Evolutionary conservation across 2,888 invertebrate genomes (phyloP).

Genomic region (Protula sp.): DNA sequence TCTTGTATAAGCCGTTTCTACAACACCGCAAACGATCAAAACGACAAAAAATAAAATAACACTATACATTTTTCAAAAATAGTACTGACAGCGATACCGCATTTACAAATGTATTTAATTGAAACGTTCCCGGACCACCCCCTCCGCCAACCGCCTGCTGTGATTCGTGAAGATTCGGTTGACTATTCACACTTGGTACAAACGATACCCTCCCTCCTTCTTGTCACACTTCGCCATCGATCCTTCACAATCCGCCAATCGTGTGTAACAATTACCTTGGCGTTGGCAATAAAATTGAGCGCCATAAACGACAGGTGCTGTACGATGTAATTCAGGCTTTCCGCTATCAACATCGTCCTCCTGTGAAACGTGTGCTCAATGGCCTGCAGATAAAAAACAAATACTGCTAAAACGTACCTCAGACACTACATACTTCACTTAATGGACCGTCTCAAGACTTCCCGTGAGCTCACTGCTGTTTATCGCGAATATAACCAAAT

Average conservation of each 20-base stretch:
- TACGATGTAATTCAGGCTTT: slow-evolving; percentile 69
- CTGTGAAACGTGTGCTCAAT: slow-evolving; percentile 68
- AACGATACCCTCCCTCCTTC: no score
- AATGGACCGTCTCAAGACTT: no score
- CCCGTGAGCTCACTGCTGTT: no score
- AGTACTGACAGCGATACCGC: neutral
- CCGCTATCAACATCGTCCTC: slow-evolving; percentile 66
- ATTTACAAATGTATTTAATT: neutral
- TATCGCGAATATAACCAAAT: no score
- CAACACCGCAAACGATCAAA: slow-evolving; percentile 13
- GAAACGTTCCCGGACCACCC: no score
- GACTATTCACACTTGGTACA: no score
- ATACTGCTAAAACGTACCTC: slow-evolving; percentile 1
- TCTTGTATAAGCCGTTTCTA: slow-evolving; percentile 51
- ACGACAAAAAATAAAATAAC: neutral
- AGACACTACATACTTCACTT: no score
- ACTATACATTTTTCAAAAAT: neutral
- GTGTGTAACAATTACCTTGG: no score
- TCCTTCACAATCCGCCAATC: no score
- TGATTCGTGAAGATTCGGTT: no score
- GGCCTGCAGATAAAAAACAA: slow-evolving; percentile 56
- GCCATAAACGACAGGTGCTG: slow-evolving; percentile 77
- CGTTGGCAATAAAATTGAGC: slow-evolving; percentile 63
- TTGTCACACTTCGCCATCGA: no score
- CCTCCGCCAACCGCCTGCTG: neutral